Evolutionary conservation across 2,797 vertebrate species (phyloP), one percentile per base, ranked within the genome.

Genomic region (Hozukius guyotensis): DNA sequence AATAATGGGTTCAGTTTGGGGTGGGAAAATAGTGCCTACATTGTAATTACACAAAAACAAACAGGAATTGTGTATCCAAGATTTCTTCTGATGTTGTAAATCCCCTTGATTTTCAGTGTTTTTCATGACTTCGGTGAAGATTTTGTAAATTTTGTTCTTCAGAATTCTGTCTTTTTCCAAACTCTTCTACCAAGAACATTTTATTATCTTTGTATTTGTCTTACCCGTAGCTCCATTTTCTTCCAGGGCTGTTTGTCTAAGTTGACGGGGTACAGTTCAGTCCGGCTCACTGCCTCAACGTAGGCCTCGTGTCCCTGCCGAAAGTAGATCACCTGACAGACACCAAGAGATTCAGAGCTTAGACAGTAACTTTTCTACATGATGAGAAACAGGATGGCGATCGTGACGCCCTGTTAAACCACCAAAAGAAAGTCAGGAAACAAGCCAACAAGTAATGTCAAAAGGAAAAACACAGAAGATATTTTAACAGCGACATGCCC

Each of bases 261-360:
- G 88, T 98, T 99, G 77, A 99, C 94, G 52, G 96, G 95, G 89
- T 98, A 98, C 74, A 99, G 94, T 3, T 97, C 96, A 76, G 79
- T 97, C 83, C 96, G 96, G 83, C 88, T 96, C 55, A 99, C 98
- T 2, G 98, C 97, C 77, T 99, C 98, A 68, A 99, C 95, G 10
- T 99, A 99, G 64, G 98, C 97, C 91, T 99, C 98, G 0, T 99
- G 98, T 62, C 99, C 99, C 93, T 99, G 98, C 12, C 98, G 95
- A 84, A 99, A 99, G 95, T 99, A 99, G 72, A 99, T 98, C 53
- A 99, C 97, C 99, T 99, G 92, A 78, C 14, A 52, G 27, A 78
- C 31, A 71, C 14, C 65, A 6, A 72, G n/a, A 67, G 8, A 56
- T 7, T 31, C 25, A 42, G 20, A 57, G 38, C 55, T 79, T 65